Conservation (phyloP, 2,113 vertebrate species). For the Glareola pratincola region DNA sequence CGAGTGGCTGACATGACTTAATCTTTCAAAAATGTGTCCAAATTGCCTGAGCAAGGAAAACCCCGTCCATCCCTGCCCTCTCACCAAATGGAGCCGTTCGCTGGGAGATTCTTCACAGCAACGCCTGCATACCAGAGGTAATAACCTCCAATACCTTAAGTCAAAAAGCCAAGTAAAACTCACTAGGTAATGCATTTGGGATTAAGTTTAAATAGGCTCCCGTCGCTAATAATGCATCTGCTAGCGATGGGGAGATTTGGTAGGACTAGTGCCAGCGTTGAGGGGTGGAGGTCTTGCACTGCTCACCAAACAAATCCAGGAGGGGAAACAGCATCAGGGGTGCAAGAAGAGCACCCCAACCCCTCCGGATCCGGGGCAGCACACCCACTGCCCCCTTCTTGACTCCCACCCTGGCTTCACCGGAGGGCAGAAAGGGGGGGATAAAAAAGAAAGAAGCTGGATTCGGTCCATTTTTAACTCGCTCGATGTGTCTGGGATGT, state of each 20-base stretch:
- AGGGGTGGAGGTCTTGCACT: conserved; percentile 34
- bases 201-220: conserved; percentile 63
- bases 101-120: not conserved
- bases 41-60: not conserved
- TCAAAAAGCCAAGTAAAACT: conserved; percentile 7
- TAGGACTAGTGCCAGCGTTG: not conserved
- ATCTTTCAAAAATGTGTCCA: conserved; percentile 1
- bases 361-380: not conserved
- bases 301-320: conserved; percentile 26
- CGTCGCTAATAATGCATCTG: conserved; percentile 23
- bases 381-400: not conserved
- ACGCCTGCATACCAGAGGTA: conserved; percentile 21
- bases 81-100: not conserved
- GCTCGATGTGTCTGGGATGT: conserved; percentile 76
- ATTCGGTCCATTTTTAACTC: conserved; percentile 69
- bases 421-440: not conserved
- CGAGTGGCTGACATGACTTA: not conserved
- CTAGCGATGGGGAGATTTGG: conserved; percentile 3
- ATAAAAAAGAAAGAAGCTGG: conserved; percentile 40
- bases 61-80: not conserved
- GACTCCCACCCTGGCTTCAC: not conserved
- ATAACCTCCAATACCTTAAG: conserved; percentile 29
- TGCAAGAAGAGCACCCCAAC: not conserved
- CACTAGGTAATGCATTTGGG: conserved; percentile 63
- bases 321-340: not conserved